These are phyloP conservation scores for Motacilla tschutschensis DNA, from an alignment of 2,113 vertebrate species.

Conservation along the genomic window DNA sequence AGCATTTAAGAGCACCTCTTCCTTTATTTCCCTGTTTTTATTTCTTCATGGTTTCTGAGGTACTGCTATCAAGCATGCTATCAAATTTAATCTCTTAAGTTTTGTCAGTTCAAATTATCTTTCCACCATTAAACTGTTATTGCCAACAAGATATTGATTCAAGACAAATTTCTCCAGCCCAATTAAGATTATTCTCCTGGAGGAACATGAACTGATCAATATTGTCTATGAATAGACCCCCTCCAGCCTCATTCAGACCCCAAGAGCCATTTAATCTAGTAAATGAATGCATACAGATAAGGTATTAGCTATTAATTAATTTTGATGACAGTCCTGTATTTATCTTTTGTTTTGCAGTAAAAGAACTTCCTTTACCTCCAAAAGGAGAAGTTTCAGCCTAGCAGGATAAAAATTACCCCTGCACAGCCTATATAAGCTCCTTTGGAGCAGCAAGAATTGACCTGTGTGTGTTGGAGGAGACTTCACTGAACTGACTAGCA, in stretches of 20 bases:
- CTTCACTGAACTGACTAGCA: background rate
- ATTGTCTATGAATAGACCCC: background rate
- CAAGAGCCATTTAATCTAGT: background rate
- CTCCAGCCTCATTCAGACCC: background rate
- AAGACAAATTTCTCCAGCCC: background rate
- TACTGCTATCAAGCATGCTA: background rate
- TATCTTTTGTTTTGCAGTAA: background rate
- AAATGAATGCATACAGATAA: background rate
- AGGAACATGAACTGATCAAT: background rate
- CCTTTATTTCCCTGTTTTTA: background rate
- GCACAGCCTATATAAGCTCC: background rate
- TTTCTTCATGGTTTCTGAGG: background rate
- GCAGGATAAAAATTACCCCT: background rate
- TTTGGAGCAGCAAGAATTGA: background rate
- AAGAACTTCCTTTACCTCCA: background rate
- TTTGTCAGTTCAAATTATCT: background rate
- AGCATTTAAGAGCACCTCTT: background rate
- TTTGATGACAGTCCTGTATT: background rate
- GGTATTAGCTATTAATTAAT: background rate
- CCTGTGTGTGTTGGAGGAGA: background rate
- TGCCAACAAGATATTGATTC: conserved; percentile 2
- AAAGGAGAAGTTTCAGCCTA: background rate
- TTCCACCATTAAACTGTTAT: background rate
- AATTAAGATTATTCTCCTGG: background rate
- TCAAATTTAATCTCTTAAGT: background rate